phyloP scores from a whole-genome alignment of 2,797 vertebrate genomes.

The Hyperoplus lanceolatus region DNA sequence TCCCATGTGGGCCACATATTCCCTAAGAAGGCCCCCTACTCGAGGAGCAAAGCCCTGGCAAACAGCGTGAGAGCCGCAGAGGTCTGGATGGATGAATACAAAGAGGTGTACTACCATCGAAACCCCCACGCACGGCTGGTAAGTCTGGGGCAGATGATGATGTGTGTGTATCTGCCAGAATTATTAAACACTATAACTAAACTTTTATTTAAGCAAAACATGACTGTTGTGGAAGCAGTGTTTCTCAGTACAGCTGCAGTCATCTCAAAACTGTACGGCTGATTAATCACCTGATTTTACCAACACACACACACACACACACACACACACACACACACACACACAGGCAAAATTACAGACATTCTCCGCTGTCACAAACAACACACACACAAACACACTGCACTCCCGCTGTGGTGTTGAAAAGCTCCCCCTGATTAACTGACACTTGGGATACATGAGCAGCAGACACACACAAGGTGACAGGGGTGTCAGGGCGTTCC shows the following conservation, averaged over 20 bases:
- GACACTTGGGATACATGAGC: constrained; percentile 76
- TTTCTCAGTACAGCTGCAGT: constrained; percentile 29
- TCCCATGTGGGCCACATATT: constrained; percentile 99
- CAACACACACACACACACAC: constrained; percentile 15
- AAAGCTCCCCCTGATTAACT: constrained; percentile 75
- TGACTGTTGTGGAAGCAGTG: not conserved
- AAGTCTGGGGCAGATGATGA: constrained; percentile 65
- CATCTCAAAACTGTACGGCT: constrained; percentile 23
- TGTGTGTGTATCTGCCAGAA: not conserved
- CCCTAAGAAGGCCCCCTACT: constrained; percentile 95
- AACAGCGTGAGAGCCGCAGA: constrained; percentile 96
- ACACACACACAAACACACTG: constrained; percentile 10
- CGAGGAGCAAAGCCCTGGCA: constrained; percentile 94
- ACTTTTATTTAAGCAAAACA: not conserved
- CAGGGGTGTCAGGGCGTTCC: constrained; percentile 58
- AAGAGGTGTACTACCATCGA: constrained; percentile 95
- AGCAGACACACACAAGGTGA: constrained; percentile 76
- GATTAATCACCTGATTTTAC: constrained; percentile 41
- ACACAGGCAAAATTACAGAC: constrained; percentile 3
- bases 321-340: constrained; percentile 10
- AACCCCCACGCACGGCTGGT: constrained; percentile 95
- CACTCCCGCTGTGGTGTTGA: constrained; percentile 36
- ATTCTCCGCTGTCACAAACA: no score
- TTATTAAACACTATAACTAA: not conserved
- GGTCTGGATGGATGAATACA: constrained; percentile 98